Evolutionary conservation across 2,797 vertebrate species (phyloP), one percentile per base, ranked within the genome.

Genomic region (Taeniopygia guttata): DNA sequence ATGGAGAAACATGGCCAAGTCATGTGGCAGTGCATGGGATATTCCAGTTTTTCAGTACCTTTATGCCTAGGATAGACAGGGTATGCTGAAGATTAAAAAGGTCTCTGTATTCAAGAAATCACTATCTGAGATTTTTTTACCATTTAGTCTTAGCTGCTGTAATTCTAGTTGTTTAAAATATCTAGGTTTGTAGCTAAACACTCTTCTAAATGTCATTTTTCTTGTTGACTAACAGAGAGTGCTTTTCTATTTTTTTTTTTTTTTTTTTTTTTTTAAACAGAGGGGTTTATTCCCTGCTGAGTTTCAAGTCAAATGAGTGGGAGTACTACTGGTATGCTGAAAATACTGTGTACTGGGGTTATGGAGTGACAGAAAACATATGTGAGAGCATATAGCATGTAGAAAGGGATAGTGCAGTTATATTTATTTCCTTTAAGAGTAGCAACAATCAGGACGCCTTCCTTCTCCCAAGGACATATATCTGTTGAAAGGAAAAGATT

Each of bases 11-110:
- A 40, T 2, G n/a, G 11, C 10, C 69, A 73, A 64, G 3, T 84
- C 49, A 36, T 0, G 0, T 19, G 18, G 12, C 22, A 60, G 54
- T 30, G 7, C 10, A 45, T 10, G 3, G 4, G 45, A n/a, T 51
- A 70, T 23, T 89, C 20, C 18, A 60, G 9, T 5, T 64, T 86
- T 52, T 30, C 2, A 55, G 29, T 49, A 63, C 10, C 9, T 84
- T 59, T 82, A 45, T 2, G 3, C 22, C 21, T 70, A 42, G 30
- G 14, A 38, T 43, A 59, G 32, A 20, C 4, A 19, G 12, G 3
- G 1, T 42, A 20, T 70, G 10, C 9, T 66, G 34, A 32, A 87
- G 23, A 40, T 40, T 48, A 52, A 8, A 42, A 67, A 29, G 15
- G 27, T 58, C 5, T 69, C 21, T 64, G 13, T 60, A 43, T 30